Base-by-base conservation (phyloP, 92 coral and sea anemone genomes). In the Parazoanthus darwini region DNA sequence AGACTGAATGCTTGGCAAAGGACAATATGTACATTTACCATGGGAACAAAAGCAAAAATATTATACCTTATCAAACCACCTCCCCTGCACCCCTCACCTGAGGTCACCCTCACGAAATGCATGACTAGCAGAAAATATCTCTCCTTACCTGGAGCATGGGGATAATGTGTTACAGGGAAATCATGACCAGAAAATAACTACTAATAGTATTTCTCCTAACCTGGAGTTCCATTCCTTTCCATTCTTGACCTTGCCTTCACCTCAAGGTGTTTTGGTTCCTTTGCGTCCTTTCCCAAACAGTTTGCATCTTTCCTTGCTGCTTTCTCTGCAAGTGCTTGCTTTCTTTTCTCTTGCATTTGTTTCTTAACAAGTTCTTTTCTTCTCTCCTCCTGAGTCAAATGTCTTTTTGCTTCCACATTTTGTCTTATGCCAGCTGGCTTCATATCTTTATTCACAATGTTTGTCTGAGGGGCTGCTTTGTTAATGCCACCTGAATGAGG, bases 321-420 rank as follows among this genome's bases (percentile, higher is more conserved):
- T 82, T 80, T 85, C 33, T 81, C 89, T 63, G 89, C 80, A 51
- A 86, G 85, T 4, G 71, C 80, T 68, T 78, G 82, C 87, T 67
- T 93, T 91, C 91, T 86, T 81, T 94, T 91, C 75, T 85, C 88
- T 48, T 89, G 93, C 91, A 93, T 83, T 88, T 94, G 96, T 68
- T 90, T 96, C 88, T 82, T 91, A 22, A 95, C 89, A 54, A 89
- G 59, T 70, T 94, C 94, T 75, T 82, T 88, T 29, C 89, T 91
- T 82, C 86, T 88, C 71, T 90, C 93, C 65, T 91, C 92, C 44
- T 71, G 78, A 51, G 76, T 77, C 15, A 26, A 77, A 63, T 3
- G 2, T 29, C 76, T 85, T 6, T 70, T 81, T 29, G 84, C 29
- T 82, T 80, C 76, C 6, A 8, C 63, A 39, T 59, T 38, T 35